phyloP scores from a whole-genome alignment of 2,113 vertebrate genomes.

The Cettia cetti region DNA sequence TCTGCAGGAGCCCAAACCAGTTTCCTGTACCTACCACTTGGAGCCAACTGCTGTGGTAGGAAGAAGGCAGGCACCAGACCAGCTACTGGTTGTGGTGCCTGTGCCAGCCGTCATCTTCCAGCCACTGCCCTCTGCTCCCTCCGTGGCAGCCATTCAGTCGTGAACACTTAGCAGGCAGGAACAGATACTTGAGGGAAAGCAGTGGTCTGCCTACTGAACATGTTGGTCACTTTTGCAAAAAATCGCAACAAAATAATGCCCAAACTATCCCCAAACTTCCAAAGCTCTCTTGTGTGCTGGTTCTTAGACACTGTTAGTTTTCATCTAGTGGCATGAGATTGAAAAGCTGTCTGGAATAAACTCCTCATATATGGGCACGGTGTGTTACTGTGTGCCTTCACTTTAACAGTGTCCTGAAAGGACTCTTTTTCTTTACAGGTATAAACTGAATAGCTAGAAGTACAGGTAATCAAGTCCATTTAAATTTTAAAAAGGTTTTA shows the following conservation, averaged over 20 bases:
- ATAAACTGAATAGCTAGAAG: not conserved
- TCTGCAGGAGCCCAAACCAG: not conserved
- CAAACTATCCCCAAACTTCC: not conserved
- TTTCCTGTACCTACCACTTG: not conserved
- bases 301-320: not conserved
- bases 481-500: not conserved
- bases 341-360: not conserved
- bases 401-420: not conserved
- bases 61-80: not conserved
- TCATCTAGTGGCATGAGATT: not conserved
- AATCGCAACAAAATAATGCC: not conserved
- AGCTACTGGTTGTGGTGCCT: rapidly evolving
- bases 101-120: not conserved
- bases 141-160: rapidly evolving
- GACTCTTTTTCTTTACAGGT: not conserved
- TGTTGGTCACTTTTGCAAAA: not conserved
- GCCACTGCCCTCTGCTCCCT: not conserved
- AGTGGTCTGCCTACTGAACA: not conserved
- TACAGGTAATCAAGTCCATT: not conserved
- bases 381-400: not conserved
- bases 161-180: not conserved
- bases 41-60: not conserved
- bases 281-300: not conserved
- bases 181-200: not conserved
- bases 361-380: not conserved